A percentile compares a stretch with the other conserved stretches of the same genome.
These are phyloP conservation scores for Diploscapter pachys DNA, from an alignment of 1,140 invertebrate species.

Conservation along the genomic window DNA sequence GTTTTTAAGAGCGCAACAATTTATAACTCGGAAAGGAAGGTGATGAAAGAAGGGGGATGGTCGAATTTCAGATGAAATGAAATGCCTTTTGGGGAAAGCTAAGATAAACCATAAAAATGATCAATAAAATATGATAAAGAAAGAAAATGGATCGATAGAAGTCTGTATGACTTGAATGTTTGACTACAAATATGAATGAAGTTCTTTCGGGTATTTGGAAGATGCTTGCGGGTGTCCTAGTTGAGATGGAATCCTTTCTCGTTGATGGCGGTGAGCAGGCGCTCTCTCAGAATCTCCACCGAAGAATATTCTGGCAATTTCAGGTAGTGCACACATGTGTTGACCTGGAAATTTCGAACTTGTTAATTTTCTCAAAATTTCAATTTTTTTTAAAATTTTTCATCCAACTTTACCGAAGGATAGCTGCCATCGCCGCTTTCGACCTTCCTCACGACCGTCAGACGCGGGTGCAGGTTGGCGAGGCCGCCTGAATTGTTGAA, in stretches of 20 bases:
- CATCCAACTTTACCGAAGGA: conserved; percentile 71
- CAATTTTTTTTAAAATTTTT: neutral
- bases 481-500: conserved; percentile 67
- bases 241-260: conserved; percentile 99
- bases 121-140: too few species aligned
- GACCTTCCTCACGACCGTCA: conserved; percentile 84
- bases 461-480: conserved; percentile 88
- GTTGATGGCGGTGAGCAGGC: conserved; percentile 87
- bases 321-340: conserved; percentile 98
- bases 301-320: conserved; percentile 97
- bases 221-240: conserved; percentile 62
- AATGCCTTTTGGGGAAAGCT: too few species aligned
- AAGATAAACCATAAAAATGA: too few species aligned
- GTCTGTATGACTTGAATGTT: too few species aligned
- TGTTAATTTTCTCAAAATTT: conserved; percentile 1
- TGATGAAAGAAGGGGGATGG: too few species aligned
- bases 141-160: too few species aligned
- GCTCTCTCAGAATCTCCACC: conserved; percentile 86
- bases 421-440: conserved; percentile 86
- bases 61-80: too few species aligned
- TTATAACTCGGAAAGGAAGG: too few species aligned
- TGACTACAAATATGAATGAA: too few species aligned
- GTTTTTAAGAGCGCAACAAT: too few species aligned
- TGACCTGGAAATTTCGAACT: conserved; percentile 64
- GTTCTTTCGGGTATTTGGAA: too few species aligned